phyloP scores from a whole-genome alignment of 2,797 vertebrate genomes.

The Vespertilio murinus region DNA sequence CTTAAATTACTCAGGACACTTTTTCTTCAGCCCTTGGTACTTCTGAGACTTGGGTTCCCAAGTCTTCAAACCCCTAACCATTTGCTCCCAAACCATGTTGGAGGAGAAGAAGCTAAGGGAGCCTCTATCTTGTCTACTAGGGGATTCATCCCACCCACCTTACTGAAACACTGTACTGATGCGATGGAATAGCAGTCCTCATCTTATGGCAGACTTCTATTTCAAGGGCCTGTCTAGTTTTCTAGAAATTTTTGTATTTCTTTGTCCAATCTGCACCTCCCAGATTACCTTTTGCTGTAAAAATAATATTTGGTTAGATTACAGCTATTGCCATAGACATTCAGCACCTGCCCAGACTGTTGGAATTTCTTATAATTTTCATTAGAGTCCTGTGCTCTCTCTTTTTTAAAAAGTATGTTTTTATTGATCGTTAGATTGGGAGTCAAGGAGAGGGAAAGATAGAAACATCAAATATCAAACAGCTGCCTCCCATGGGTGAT shows the following conservation, averaged over 20 bases:
- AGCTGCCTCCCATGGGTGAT: too few species aligned
- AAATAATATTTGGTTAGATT: slow-evolving; percentile 49
- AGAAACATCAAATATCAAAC: too few species aligned
- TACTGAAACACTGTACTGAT: background rate
- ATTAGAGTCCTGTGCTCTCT: slow-evolving; percentile 17
- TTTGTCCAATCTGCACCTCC: slow-evolving; percentile 15
- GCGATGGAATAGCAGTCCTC: background rate
- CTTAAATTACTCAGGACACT: background rate
- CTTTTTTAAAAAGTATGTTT: background rate
- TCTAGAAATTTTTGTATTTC: slow-evolving; percentile 36
- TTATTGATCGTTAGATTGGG: too few species aligned
- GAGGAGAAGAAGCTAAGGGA: background rate
- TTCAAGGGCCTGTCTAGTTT: slow-evolving; percentile 28
- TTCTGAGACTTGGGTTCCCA: slow-evolving; percentile 2
- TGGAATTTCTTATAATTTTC: slow-evolving; percentile 45
- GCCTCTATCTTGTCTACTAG: background rate
- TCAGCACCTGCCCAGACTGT: background rate
- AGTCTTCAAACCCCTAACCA: background rate
- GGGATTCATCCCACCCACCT: background rate
- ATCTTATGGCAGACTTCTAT: background rate
- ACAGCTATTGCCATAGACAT: slow-evolving; percentile 7
- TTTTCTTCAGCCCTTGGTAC: slow-evolving; percentile 2
- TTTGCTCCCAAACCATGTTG: background rate
- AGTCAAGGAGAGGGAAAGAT: too few species aligned
- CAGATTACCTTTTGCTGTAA: slow-evolving; percentile 39